These are phyloP conservation scores for Thinocorus orbignyianus DNA, from an alignment of 2,113 vertebrate species.

Conservation along the genomic window DNA sequence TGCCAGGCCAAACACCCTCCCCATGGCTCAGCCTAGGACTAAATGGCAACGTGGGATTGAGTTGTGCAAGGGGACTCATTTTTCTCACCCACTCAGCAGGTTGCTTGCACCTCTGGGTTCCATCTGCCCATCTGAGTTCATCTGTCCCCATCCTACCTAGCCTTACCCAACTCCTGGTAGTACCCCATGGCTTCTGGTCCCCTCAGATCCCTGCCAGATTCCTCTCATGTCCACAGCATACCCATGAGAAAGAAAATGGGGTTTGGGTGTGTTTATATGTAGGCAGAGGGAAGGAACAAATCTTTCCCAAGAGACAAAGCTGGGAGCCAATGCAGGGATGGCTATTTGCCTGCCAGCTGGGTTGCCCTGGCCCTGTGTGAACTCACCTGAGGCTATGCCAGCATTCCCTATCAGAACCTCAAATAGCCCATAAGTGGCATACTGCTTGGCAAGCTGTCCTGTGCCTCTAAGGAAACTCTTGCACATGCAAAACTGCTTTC, in stretches of 20 bases:
- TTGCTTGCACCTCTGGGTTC: background rate
- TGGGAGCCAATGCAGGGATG: background rate
- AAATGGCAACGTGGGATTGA: rapidly evolving
- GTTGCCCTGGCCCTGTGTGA: background rate
- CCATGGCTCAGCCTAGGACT: background rate
- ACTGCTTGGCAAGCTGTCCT: background rate
- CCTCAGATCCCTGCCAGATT: background rate
- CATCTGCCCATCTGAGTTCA: background rate
- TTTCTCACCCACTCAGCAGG: background rate
- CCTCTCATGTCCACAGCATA: background rate
- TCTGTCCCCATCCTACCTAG: background rate
- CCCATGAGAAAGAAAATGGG: background rate
- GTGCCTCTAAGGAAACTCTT: background rate
- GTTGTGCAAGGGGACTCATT: background rate
- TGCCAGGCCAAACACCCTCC: background rate
- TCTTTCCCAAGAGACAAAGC: background rate
- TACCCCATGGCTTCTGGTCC: background rate
- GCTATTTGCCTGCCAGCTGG: background rate
- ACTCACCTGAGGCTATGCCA: background rate
- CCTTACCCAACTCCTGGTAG: background rate
- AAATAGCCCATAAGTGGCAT: background rate
- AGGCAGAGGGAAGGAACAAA: background rate
- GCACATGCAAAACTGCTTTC: background rate
- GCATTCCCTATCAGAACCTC: background rate
- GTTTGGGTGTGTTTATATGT: background rate